phyloP scores from a whole-genome alignment of 2,888 invertebrate genomes.

The Acanthosepion esculentum region DNA sequence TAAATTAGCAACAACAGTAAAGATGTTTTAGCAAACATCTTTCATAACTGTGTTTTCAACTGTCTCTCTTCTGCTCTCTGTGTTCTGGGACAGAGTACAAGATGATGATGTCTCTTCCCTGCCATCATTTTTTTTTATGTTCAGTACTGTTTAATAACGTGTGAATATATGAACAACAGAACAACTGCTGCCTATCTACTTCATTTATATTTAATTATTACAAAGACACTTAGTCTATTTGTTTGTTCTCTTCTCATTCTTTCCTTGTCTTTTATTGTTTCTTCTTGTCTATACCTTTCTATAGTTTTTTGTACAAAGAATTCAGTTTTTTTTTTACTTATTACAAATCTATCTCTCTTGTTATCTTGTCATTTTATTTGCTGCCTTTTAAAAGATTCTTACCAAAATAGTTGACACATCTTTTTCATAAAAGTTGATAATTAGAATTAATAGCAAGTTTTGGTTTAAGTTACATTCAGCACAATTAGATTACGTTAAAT shows the following conservation, averaged over 20 bases:
- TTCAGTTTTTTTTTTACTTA: not conserved
- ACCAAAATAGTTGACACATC: too few relatives aligned
- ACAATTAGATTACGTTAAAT: too few relatives aligned
- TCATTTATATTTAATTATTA: not conserved
- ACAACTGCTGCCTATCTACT: not conserved
- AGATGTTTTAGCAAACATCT: not conserved
- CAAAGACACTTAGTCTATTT: not conserved
- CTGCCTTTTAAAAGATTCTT: too few relatives aligned
- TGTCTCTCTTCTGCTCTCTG: not conserved
- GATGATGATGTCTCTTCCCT: not conserved
- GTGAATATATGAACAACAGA: not conserved
- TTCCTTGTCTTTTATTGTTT: not conserved
- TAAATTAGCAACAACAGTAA: slow-evolving; percentile 4
- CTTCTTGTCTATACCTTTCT: too few relatives aligned
- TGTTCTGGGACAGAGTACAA: not conserved
- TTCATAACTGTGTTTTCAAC: not conserved
- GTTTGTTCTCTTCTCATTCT: not conserved
- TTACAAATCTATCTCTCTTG: not conserved
- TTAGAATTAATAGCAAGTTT: too few relatives aligned
- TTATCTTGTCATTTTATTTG: too few relatives aligned
- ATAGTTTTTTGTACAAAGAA: not conserved
- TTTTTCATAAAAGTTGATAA: too few relatives aligned
- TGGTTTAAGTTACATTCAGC: too few relatives aligned
- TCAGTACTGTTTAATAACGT: slow-evolving; percentile 15
- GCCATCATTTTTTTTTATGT: not conserved